Conservation (phyloP, 2,797 vertebrate genomes). For the Sebastes paucispinis region DNA sequence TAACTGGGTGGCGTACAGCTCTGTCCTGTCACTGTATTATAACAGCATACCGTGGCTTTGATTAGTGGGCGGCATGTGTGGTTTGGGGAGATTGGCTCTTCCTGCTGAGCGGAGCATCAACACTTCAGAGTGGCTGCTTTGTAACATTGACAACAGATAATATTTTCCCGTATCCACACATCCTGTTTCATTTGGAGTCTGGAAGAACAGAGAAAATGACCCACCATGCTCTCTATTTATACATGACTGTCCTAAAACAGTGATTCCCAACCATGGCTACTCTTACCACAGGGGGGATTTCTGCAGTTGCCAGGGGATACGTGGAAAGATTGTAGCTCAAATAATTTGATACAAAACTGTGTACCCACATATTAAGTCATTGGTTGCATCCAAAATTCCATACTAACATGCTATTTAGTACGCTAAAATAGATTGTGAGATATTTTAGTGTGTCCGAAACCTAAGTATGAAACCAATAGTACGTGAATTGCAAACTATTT, state of each 20-base stretch:
- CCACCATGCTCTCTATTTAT: not conserved
- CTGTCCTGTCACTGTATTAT: conserved; percentile 25
- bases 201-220: not conserved
- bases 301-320: not conserved
- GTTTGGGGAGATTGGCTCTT: conserved; percentile 48
- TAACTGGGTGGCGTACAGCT: conserved; percentile 21
- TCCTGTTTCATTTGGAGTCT: conserved; percentile 36
- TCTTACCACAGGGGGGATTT: not conserved
- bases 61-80: conserved; percentile 53
- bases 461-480: no score
- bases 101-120: conserved; percentile 43
- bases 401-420: no score
- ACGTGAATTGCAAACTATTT: no score
- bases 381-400: not conserved
- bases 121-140: conserved; percentile 48
- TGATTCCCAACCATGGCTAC: not conserved
- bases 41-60: conserved; percentile 38
- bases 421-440: no score
- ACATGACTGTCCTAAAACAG: not conserved
- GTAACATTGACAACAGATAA: conserved; percentile 27
- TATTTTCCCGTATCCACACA: conserved; percentile 28
- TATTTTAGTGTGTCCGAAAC: no score
- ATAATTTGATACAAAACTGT: not conserved
- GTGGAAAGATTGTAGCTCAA: not conserved
- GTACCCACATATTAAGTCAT: not conserved